Base-by-base conservation (phyloP, 2,113 vertebrate genomes). In the Conger conger region DNA sequence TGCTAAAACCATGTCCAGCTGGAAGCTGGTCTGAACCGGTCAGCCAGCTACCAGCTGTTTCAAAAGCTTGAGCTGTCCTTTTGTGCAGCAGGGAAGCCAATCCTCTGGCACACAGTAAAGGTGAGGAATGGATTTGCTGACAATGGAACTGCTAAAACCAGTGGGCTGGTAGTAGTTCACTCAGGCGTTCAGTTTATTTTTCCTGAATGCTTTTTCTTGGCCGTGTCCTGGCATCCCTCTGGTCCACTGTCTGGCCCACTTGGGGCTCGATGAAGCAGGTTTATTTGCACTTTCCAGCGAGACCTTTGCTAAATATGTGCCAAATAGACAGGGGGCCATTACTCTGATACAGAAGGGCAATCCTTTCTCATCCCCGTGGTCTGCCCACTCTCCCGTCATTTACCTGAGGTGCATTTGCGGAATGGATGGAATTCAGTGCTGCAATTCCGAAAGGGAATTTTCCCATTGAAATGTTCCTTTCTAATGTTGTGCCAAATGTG, bases 231-330 rank as follows among this genome's bases (percentile, higher is more conserved):
- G 79, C 79, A 36, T 17, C 33, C 40, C 81, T 88, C 60, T 79
- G 37, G 40, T 85, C 82, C 82, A 87, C 73, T 82, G 78, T 57
- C 83, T 20, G 20, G 54, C 15, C 9, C 27, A 73, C 16, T 27
- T 20, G 4, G 42, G 54, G 38, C 36, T 20, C 77, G 83, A 20
- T 53, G 37, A 78, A 50, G 82, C 83, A 79, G 87, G 87, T 89
- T 85, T 86, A 84, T 87, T 91, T 68, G 45, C 80, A 81, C 79
- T 2, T 36, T 30, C 86, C 80, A 82, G 78, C 54, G 77, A 87
- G 85, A 87, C 85, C 88, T 89, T 82, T 89, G 16, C 20, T 87
- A 81, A 88, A 87, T 88, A 80, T 82, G 85, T 77, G 82, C 78
- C 82, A 88, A 76, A 87, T 73, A 80, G 79, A 85, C 78, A 78